Evolutionary conservation across 2,113 vertebrate species (phyloP), one percentile per base, ranked within the genome.

Genomic region (Marmota flaviventris): DNA sequence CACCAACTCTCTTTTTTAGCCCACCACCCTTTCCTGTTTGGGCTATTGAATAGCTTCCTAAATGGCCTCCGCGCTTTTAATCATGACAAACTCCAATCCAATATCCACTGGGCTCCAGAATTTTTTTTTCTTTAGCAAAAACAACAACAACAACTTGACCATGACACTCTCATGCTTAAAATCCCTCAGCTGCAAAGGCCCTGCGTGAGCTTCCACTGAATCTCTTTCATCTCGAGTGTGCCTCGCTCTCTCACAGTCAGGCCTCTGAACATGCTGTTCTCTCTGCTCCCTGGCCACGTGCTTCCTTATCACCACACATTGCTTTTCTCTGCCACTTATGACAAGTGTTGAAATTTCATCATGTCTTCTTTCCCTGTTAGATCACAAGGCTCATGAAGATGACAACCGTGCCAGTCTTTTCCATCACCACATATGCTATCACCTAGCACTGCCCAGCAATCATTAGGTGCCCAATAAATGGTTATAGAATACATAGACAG

Each of bases 301-400:
- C 78, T 83, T 89, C n/a, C 56, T 93, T 58, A 76, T 45, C 72
- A 91, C 39, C 79, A n/a, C 75, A 25, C 1, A 51, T 12, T 94
- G 87, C 83, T 70, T 70, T 85, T 88, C 77, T 96, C 58, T 78
- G 65, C 6, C n/a, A 56, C 48, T 85, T 77, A 63, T 48, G 34
- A 34, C 27, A 91, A 53, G 39, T 72, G 10, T 91, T 83, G 76
- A 56, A 22, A 84, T 93, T 92, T 89, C 48, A 51, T 82, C n/a
- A 20, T 85, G 17, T 87, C 5, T 39, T 13, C 27, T 78, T 86
- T 86, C 75, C 37, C 39, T 34, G 1, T 58, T 65, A 51, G 34
- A 84, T 37, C 25, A 27, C 27, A 89, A 34, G 18, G 16, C 24
- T 22, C 32, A 7, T 12, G 13, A 51, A 92, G 63, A 42, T 20